Base-by-base conservation (phyloP, 2,888 invertebrate genomes). In the Pimpla rufipes region DNA sequence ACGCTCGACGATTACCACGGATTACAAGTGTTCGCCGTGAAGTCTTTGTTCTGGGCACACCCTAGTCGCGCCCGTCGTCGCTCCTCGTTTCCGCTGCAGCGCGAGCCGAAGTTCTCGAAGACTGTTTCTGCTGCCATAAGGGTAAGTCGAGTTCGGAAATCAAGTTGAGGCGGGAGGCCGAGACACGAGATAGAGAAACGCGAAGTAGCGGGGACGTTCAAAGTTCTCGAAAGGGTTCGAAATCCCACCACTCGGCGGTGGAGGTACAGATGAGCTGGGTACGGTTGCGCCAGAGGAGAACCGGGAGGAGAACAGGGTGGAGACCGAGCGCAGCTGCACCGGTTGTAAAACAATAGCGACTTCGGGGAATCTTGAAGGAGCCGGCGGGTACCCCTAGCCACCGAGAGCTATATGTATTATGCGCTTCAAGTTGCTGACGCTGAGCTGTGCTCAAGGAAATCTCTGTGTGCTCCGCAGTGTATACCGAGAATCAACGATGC, bases 321-420 rank as follows among this genome's bases (percentile, higher is more conserved):
- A 42, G 35, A 59, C 23, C 21, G 18, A 47, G 67, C 67, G 45
- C 76, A 68, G 67, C 67, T 67, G 76, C 67, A 68, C 13, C 55
- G 55, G 55, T 68, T 77, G 76, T 77, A 78, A 78, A 78, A 78
- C 77, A 78, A 78, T 78, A 59, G 77, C 70, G 70, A 70, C 47
- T 78, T 78, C 40, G 68, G 23, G 18, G 40, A 78, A 78, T 70
- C 47, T 68, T 52, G 37, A 29, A 50, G 29, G 16, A 78, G 76
- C 42, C 57, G n/a, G 37, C 47, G 75, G 29, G 52, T 66, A 29
- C 16, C 35, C 11, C 52, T 6, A 16, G 21, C 21, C 10, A 13
- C 13, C n/a, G 21, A 16, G 8, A 37, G 10, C 68, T 68, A 52
- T 68, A 35, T 50, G 45, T 29, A 67, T 10, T 35, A 50, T 47